Base-by-base conservation (phyloP, 2,888 invertebrate species). In the Ectropis crepuscularia region DNA sequence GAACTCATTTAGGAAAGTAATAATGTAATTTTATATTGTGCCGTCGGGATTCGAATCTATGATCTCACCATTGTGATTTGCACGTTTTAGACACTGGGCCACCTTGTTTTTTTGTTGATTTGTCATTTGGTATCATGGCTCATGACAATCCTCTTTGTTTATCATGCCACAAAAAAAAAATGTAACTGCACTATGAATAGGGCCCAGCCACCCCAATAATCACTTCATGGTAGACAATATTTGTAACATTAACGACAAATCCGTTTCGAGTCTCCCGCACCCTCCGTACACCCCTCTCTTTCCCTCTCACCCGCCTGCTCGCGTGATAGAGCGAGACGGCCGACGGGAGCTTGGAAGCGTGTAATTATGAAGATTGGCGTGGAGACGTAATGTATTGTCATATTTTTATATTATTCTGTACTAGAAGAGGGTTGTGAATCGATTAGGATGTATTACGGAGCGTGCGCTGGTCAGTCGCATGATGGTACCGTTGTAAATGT, bases 221-320 rank as follows among this genome's bases (percentile, higher is more conserved):
- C 80, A 81, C 78, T 85, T 81, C 81, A 85, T 82, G 80, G 80
- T 81, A 78, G 82, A 84, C 83, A 85, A 85, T 86, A 85, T 85
- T 87, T 80, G 86, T 84, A 74, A 82, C 87, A 81, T 85, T 81
- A 80, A 77, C 79, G 79, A 78, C 80, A 82, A 81, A 79, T 78
- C 78, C 81, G 77, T 70, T 70, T 65, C 65, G 68, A 66, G 68
- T 65, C 66, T 57, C 70, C 71, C 68, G 16, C 54, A 59, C 54
- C 64, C 64, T 47, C 63, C 69, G 64, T 65, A 55, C 2, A 28
- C 10, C 57, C 68, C 53, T 75, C 74, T 63, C 74, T 57, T 42
- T 77, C 74, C 8, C 72, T 51, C 74, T 28, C 36, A 42, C 0
- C 6, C 5, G 28, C 16, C 8, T 2, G 28, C 8, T 6, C 28